Evolutionary conservation across 2,113 vertebrate species (phyloP).

Genomic region (Cygnus buccinator): DNA sequence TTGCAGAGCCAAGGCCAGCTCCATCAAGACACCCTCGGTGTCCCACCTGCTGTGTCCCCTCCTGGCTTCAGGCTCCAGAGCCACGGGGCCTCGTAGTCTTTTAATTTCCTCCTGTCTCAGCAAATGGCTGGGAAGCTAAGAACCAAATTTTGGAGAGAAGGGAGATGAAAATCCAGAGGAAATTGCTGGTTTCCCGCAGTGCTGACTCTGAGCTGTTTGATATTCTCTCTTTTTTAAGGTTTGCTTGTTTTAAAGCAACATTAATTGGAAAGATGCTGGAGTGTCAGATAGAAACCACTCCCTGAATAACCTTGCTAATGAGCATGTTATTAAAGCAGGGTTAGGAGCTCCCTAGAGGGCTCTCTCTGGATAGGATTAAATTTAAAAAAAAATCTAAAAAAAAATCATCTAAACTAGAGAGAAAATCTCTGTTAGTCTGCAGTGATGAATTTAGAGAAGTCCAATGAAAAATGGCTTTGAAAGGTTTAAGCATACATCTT

Average conservation of each 20-base stretch:
- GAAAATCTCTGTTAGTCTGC: conserved; percentile 43
- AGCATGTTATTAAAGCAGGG: conserved; percentile 73
- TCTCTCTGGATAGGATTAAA: conserved; percentile 70
- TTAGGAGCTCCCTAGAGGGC: conserved; percentile 62
- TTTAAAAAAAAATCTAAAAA: conserved; percentile 44
- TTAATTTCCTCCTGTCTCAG: conserved; percentile 29
- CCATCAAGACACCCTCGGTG: not conserved
- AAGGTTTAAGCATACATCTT: conserved; percentile 49
- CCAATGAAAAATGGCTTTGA: conserved; percentile 73
- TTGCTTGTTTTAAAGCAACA: conserved; percentile 71
- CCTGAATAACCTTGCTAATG: conserved; percentile 70
- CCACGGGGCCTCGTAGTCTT: not conserved
- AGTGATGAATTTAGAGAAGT: conserved; percentile 64
- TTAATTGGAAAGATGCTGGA: conserved; percentile 70
- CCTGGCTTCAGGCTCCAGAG: not conserved
- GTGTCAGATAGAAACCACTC: conserved; percentile 67
- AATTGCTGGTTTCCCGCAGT: conserved; percentile 36
- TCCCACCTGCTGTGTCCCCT: not conserved
- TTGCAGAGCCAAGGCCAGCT: not conserved
- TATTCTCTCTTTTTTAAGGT: conserved; percentile 56
- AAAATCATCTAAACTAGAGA: conserved; percentile 55
- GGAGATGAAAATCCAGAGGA: conserved; percentile 53
- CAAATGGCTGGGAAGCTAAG: not conserved
- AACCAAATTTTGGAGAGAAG: conserved; percentile 30
- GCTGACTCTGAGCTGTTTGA: conserved; percentile 51